A percentile compares a stretch with the other conserved stretches of the same genome.
Evolutionary conservation across 2,888 invertebrate species (phyloP).

Genomic region (Conomelus anceps): DNA sequence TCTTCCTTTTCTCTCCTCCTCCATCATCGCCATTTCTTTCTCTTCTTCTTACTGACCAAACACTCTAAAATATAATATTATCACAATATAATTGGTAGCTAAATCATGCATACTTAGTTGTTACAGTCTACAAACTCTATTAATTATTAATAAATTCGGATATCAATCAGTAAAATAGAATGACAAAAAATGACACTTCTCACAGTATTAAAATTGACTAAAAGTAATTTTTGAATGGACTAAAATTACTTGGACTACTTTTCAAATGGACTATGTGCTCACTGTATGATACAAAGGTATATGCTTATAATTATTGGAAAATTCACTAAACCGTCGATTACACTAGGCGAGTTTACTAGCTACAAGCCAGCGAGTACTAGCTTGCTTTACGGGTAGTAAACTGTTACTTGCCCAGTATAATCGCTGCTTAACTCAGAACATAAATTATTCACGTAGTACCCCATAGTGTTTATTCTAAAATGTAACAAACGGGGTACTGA

Average conservation of each 20-base stretch:
- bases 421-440: too few species aligned
- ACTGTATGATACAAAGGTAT: not conserved
- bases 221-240: not conserved
- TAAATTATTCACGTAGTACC: too few species aligned
- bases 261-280: not conserved
- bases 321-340: too few species aligned
- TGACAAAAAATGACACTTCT: not conserved
- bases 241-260: not conserved
- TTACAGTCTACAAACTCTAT: not conserved
- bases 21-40: too few species aligned
- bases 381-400: too few species aligned
- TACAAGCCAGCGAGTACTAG: too few species aligned
- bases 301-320: not conserved
- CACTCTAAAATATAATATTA: not conserved
- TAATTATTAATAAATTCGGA: too few species aligned
- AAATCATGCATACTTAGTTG: not conserved
- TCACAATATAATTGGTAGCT: not conserved
- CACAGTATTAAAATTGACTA: not conserved
- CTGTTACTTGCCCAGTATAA: too few species aligned
- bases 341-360: too few species aligned
- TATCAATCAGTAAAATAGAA: not conserved
- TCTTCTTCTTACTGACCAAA: not conserved
- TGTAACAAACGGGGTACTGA: too few species aligned
- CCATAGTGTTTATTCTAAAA: too few species aligned
- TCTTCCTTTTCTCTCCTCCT: too few species aligned